Evolutionary conservation across 1,140 invertebrate species (phyloP), one percentile per base, ranked within the genome.

Genomic region (Zaprionus capensis): DNA sequence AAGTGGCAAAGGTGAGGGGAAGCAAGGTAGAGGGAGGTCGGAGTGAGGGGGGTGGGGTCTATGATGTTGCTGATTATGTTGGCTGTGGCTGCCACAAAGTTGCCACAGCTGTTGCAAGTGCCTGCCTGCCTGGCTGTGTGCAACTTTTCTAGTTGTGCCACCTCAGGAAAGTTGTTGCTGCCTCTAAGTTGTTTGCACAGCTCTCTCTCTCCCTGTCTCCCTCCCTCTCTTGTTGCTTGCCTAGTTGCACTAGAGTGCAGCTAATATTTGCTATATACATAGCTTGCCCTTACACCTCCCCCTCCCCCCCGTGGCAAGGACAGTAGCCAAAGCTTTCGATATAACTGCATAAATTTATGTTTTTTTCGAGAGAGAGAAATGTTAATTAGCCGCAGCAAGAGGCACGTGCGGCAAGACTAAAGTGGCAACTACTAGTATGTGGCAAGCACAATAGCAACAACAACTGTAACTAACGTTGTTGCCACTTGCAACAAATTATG

Each of bases 321-420:
- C 81, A 83, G 72, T 64, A 57, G 53, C 24, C 61, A 28, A 71
- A 71, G 82, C 78, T 67, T 46, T 63, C 72, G 55, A 75, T 75
- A 63, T 70, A 56, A 73, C 38, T 81, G 78, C 79, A 81, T 86
- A 76, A 79, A 82, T 66, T 86, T 86, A 58, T 26, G 71, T 75
- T 83, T 75, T 76, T 81, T 49, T 4, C 24, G 24, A 26, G 70
- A 75, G 57, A 72, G 66, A 71, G 73, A 76, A 88, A 87, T 83
- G 84, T 88, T 83, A 87, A 87, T 83, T 88, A 88, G 84, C 64
- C 46, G 46, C 46, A 22, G 46, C 12, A 51, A 5, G 9, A 12
- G 46, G 82, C 82, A 86, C 82, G 79, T 82, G 82, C 36, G 68
- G 79, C 73, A 64, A 64, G 58, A 31, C 41, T 51, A 31, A 46